A percentile compares a stretch with the other conserved stretches of the same genome.
phyloP scores from a whole-genome alignment of 2,888 invertebrate species.

The Cyaniris semiargus region DNA sequence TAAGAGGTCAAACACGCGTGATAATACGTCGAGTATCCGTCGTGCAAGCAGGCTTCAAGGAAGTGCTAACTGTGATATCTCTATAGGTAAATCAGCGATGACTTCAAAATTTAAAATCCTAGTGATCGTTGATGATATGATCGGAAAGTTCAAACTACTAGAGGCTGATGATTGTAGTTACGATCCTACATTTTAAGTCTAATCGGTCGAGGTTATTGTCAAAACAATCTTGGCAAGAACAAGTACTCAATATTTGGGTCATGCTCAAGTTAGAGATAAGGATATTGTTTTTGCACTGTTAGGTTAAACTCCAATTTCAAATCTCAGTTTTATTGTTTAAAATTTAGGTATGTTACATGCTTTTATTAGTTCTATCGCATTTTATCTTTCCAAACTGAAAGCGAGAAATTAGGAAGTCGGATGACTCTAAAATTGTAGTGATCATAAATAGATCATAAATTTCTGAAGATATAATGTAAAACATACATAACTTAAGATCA shows the following conservation, averaged over 20 bases:
- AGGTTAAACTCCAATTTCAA: neutral
- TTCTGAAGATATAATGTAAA: neutral
- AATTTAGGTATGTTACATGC: neutral
- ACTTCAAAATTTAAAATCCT: conserved; percentile 7
- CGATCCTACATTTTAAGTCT: conserved; percentile 2
- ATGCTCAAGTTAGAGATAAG: conserved; percentile 14
- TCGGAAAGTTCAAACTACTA: conserved; percentile 26
- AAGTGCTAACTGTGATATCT: conserved; percentile 17
- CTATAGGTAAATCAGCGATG: conserved; percentile 22
- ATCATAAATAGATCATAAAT: neutral
- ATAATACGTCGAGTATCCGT: conserved; percentile 6
- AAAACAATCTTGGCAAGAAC: conserved; percentile 14
- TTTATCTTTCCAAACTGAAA: neutral
- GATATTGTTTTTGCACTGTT: conserved; percentile 5
- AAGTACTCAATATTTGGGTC: conserved; percentile 20
- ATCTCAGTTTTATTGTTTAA: neutral
- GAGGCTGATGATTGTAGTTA: neutral
- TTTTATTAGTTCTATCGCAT: neutral
- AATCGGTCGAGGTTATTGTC: conserved; percentile 9
- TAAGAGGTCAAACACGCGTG: neutral
- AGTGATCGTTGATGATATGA: conserved; percentile 26
- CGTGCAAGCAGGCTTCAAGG: conserved; percentile 17
- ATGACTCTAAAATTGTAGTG: neutral
- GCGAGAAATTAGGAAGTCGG: neutral
- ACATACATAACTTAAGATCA: neutral